Base-by-base conservation (phyloP, 37 sponge, comb jelly and placozoan species). In the Dysidea cf. avara region DNA sequence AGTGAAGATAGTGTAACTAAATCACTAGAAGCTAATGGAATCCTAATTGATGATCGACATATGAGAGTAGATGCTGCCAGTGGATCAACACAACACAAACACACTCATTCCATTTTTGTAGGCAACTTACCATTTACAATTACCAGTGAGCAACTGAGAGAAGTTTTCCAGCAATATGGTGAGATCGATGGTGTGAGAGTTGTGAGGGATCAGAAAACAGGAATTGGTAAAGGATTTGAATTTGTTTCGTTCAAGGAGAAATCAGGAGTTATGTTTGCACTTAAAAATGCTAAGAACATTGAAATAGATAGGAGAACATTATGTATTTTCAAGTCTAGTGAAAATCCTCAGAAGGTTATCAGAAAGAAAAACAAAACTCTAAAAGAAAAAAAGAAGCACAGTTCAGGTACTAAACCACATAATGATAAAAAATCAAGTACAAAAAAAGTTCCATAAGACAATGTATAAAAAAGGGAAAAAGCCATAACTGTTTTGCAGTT, bases 211-310 rank as follows among this genome's bases (percentile, higher is more conserved):
- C 18, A 56, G 11, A 72, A 74, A 34, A 83, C 88, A 17, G 90
- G 90, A 0, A 62, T 88, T 26, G 89, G 94, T 7, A 93, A 88
- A 55, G 94, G 94, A 1, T 88, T 93, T 85, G 94, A 86, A 0
- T 93, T 73, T 81, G 83, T 93, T 2, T 53, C 54, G 31, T 93
- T 88, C 60, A 75, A 28, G 9, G 94, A 92, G 18, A 69, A 62
- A 20, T 46, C 72, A 54, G 77, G 87, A 31, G 93, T 92, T 35
- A 30, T 92, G 80, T 76, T 92, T 67, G 87, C 93, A 48, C 24
- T 79, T 40, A 79, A 86, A 64, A 49, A 74, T 9, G 68, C 57
- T 54, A 60, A 67, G 48, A 77, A 69, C 28, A 24, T 81, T 29
- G 70, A 86, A 61, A 13, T 92, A 20, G 65, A 80, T 25, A 87